Conservation (phyloP, 2,888 invertebrate species). For the Agrilus mali region DNA sequence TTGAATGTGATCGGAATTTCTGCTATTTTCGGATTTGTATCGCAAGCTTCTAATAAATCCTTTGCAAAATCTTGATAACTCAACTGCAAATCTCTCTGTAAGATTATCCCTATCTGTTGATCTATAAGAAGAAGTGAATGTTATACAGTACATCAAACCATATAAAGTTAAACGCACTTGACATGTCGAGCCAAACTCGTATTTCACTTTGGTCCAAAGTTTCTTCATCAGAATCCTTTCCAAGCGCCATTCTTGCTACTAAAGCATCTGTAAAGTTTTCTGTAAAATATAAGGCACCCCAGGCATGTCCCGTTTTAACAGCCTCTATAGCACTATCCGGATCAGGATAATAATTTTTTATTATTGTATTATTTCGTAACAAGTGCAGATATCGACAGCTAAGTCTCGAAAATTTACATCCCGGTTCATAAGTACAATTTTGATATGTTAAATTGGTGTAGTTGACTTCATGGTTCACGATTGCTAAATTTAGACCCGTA, state of each 20-base stretch:
- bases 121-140: slow-evolving; percentile 34
- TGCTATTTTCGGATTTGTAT: slow-evolving; percentile 73
- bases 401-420: slow-evolving; percentile 57
- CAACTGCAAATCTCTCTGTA: slow-evolving; percentile 74
- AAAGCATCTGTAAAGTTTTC: slow-evolving; percentile 82
- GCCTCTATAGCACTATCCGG: slow-evolving; percentile 55
- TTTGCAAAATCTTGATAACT: slow-evolving; percentile 77
- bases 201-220: slow-evolving; percentile 79
- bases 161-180: slow-evolving; percentile 43
- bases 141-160: no score
- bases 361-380: slow-evolving; percentile 59
- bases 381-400: slow-evolving; percentile 72
- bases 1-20: slow-evolving; percentile 83
- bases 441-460: slow-evolving; percentile 23
- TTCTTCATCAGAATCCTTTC: slow-evolving; percentile 73
- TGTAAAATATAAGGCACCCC: slow-evolving; percentile 82
- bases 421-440: slow-evolving; percentile 39
- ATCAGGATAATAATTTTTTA: slow-evolving; percentile 55
- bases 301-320: slow-evolving; percentile 64
- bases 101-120: slow-evolving; percentile 86
- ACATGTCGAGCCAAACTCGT: slow-evolving; percentile 85
- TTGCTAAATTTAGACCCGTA: slow-evolving; percentile 33
- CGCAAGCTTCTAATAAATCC: slow-evolving; percentile 57
- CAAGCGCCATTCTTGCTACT: slow-evolving; percentile 67
- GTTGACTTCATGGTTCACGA: slow-evolving; percentile 55